These are phyloP conservation scores for Rhingia rostrata DNA, from an alignment of 2,888 invertebrate genomes.

Conservation along the genomic window DNA sequence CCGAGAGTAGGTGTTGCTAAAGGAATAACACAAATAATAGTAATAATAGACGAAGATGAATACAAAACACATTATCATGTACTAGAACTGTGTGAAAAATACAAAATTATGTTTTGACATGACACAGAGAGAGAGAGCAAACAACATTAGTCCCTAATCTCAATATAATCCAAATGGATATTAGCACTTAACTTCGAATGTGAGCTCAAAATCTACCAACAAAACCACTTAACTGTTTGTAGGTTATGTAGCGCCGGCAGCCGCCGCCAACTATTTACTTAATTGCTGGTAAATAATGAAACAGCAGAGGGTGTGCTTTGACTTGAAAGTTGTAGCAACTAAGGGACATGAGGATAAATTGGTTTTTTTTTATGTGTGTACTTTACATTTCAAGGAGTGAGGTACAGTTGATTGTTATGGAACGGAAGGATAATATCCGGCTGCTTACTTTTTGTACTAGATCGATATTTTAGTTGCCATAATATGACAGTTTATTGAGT, in stretches of 20 bases:
- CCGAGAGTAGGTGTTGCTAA: constrained; percentile 58
- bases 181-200: constrained; percentile 68
- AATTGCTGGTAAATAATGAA: constrained; percentile 66
- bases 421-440: background rate
- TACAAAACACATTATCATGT: constrained; percentile 19
- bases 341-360: too few relatives aligned
- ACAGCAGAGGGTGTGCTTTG: background rate
- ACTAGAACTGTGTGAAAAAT: constrained; percentile 47
- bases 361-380: background rate
- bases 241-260: constrained; percentile 36
- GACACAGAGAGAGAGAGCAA: constrained; percentile 52
- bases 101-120: constrained; percentile 73
- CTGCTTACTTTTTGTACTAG: background rate
- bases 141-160: constrained; percentile 67
- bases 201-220: constrained; percentile 28
- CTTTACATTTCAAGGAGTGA: background rate
- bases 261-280: constrained; percentile 65
- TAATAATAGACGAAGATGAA: constrained; percentile 34
- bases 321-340: constrained; percentile 11
- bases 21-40: constrained; percentile 54
- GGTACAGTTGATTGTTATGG: background rate
- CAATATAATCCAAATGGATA: constrained; percentile 71
- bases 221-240: constrained; percentile 55
- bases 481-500: background rate
- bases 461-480: background rate